phyloP scores from a whole-genome alignment of 2,888 invertebrate genomes.

The Hartigia nigra region DNA sequence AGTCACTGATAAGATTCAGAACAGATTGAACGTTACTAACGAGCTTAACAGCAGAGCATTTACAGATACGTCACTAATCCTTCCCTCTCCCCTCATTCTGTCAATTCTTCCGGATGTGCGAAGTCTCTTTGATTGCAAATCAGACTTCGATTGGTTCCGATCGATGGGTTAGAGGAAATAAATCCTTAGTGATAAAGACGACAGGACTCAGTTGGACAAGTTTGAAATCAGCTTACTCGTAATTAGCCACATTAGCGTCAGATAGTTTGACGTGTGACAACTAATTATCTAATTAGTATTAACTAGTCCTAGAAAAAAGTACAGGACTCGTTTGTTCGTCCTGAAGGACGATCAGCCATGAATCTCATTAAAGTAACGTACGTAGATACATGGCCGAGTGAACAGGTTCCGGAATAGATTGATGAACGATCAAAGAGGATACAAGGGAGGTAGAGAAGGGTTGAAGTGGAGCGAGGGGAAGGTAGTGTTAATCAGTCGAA shows the following conservation, averaged over 20 bases:
- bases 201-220: neutral
- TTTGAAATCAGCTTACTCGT: neutral
- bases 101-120: neutral
- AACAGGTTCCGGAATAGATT: neutral
- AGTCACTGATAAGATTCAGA: neutral
- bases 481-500: neutral
- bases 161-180: neutral
- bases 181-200: neutral
- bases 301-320: neutral
- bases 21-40: neutral
- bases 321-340: neutral
- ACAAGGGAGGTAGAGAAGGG: neutral
- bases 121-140: neutral
- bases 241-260: neutral
- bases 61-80: neutral
- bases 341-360: neutral
- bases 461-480: neutral
- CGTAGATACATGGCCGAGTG: neutral
- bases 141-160: neutral
- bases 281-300: neutral
- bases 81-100: neutral
- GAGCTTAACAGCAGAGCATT: neutral
- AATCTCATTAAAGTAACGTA: neutral
- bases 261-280: neutral
- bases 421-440: neutral